These are phyloP conservation scores for Trinorchestia longiramus DNA, from an alignment of 1,140 invertebrate genomes.

Conservation along the genomic window DNA sequence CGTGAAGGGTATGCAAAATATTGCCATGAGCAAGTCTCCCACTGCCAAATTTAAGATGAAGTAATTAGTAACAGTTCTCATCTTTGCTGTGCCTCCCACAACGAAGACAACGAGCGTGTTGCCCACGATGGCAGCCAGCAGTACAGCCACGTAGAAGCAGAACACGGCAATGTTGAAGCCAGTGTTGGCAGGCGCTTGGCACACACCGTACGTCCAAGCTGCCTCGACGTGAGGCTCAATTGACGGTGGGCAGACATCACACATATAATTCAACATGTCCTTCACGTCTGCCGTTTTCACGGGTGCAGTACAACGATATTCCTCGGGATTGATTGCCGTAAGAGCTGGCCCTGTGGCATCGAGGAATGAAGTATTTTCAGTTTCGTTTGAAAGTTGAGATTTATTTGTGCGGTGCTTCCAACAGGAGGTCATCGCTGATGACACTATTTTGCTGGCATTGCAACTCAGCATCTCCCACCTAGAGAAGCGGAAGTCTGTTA, in stretches of 20 bases:
- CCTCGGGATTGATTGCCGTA: background rate
- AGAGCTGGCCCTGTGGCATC: background rate
- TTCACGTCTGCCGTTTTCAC: background rate
- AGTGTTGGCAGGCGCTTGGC: slow-evolving; percentile 56
- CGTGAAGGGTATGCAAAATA: slow-evolving; percentile 89
- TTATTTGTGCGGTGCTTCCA: background rate
- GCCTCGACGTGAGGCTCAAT: slow-evolving; percentile 24
- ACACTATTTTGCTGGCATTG: background rate
- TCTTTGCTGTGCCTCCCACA: slow-evolving; percentile 80
- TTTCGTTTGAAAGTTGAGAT: background rate
- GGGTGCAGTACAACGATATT: background rate
- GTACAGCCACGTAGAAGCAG: slow-evolving; percentile 80
- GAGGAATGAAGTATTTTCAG: background rate
- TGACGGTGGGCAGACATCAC: background rate
- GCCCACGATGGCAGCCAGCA: slow-evolving; percentile 81
- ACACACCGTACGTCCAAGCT: slow-evolving; percentile 58
- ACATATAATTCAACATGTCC: background rate
- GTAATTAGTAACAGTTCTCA: slow-evolving; percentile 89
- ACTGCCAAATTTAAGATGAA: slow-evolving; percentile 88
- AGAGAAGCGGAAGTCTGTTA: background rate
- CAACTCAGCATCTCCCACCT: background rate
- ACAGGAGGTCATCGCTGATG: background rate
- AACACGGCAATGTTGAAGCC: slow-evolving; percentile 78
- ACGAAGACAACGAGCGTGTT: slow-evolving; percentile 87
- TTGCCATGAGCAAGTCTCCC: slow-evolving; percentile 85